These are phyloP conservation scores for Psilopogon haemacephalus DNA, from an alignment of 2,113 vertebrate species.

Conservation along the genomic window DNA sequence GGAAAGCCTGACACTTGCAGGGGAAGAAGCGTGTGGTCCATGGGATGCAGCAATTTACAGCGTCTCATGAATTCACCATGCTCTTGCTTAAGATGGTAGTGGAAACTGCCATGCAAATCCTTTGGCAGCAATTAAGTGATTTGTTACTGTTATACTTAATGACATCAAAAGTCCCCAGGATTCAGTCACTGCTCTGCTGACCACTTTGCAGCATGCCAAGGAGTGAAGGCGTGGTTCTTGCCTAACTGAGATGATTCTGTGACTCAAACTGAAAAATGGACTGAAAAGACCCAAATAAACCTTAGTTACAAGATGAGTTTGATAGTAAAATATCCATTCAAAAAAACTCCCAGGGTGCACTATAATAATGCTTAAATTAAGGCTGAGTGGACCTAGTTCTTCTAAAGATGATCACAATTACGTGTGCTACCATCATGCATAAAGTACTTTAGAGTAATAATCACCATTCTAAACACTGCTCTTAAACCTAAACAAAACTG, in stretches of 20 bases:
- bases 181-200: background rate
- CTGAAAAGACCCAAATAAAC: background rate
- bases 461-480: background rate
- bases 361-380: background rate
- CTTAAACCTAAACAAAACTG: conserved; percentile 5
- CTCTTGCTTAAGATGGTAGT: background rate
- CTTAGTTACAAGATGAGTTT: background rate
- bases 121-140: background rate
- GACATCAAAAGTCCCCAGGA: background rate
- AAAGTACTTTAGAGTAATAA: conserved; percentile 23
- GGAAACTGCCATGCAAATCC: background rate
- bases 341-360: background rate
- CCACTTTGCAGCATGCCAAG: background rate
- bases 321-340: background rate
- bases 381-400: background rate
- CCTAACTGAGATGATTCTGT: background rate
- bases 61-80: background rate
- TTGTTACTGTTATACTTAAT: background rate
- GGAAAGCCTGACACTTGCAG: background rate
- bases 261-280: background rate
- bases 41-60: background rate
- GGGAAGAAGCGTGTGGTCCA: background rate
- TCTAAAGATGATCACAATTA: background rate
- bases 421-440: background rate
- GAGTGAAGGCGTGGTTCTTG: background rate